These are phyloP conservation scores for Theocolax elegans DNA, from an alignment of 1,140 invertebrate genomes.

Conservation along the genomic window DNA sequence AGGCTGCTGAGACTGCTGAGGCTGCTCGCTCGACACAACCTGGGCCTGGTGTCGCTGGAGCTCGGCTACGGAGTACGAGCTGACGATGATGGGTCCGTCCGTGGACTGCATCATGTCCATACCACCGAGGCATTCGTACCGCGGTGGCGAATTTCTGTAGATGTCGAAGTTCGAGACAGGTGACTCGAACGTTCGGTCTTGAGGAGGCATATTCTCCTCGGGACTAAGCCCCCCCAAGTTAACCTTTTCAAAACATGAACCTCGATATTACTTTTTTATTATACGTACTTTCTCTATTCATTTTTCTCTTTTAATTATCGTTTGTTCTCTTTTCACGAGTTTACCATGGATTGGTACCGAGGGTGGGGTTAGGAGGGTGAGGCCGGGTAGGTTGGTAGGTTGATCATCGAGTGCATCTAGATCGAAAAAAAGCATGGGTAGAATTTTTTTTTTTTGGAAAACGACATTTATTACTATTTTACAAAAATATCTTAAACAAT, in stretches of 20 bases:
- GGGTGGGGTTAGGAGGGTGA: neutral
- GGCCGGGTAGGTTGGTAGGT: no score
- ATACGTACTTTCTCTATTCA: no score
- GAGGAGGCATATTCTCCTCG: slow-evolving; percentile 69
- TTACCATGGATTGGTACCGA: no score
- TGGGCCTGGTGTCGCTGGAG: slow-evolving; percentile 31
- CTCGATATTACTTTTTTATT: no score
- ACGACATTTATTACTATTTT: slow-evolving; percentile 8
- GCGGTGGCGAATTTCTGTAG: slow-evolving; percentile 55
- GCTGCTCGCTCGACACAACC: neutral
- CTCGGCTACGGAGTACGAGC: no score
- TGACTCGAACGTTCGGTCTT: slow-evolving; percentile 61
- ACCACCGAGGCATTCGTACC: slow-evolving; percentile 62
- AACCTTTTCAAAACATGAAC: slow-evolving; percentile 45
- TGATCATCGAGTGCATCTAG: neutral
- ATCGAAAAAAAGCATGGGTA: neutral
- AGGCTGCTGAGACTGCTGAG: neutral
- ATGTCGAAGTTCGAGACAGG: slow-evolving; percentile 59
- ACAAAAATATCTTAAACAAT: slow-evolving; percentile 19
- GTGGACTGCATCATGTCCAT: slow-evolving; percentile 63
- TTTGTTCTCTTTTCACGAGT: no score
- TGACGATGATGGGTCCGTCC: slow-evolving; percentile 60
- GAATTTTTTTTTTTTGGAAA: neutral
- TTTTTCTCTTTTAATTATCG: no score
- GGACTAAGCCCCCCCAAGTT: slow-evolving; percentile 80